A percentile compares a stretch with the other conserved stretches of the same genome.
Conservation (phyloP, 2,113 vertebrate species). For the Cyprichromis sp. region DNA sequence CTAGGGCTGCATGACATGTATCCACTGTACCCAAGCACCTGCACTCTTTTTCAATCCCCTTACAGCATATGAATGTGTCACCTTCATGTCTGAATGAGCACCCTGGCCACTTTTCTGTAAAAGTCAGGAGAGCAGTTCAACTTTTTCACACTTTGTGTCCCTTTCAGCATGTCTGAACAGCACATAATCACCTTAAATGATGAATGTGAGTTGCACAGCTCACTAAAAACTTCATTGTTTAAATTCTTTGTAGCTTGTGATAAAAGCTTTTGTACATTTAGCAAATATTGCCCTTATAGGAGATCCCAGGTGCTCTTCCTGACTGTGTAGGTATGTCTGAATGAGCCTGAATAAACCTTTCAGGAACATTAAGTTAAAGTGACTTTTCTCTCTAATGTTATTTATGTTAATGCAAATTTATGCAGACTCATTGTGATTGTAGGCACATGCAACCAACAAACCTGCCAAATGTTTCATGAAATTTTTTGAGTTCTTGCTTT, state of each 20-base stretch:
- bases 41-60: neutral
- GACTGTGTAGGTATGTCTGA: neutral
- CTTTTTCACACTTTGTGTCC: neutral
- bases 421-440: neutral
- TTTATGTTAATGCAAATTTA: neutral
- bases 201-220: neutral
- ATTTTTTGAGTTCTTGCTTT: neutral
- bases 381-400: neutral
- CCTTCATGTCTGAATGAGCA: neutral
- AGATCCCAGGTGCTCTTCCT: neutral
- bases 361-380: neutral
- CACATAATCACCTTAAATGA: neutral
- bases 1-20: neutral
- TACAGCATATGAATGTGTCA: neutral
- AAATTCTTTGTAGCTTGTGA: neutral
- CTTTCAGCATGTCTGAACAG: neutral
- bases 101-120: neutral
- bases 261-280: neutral
- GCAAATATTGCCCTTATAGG: neutral
- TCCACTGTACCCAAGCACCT: neutral
- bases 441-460: neutral
- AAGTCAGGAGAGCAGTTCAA: neutral
- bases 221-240: neutral
- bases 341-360: neutral
- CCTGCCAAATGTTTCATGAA: neutral